Conservation (phyloP, 2,888 invertebrate species). For the Cataglyphis cursor region DNA sequence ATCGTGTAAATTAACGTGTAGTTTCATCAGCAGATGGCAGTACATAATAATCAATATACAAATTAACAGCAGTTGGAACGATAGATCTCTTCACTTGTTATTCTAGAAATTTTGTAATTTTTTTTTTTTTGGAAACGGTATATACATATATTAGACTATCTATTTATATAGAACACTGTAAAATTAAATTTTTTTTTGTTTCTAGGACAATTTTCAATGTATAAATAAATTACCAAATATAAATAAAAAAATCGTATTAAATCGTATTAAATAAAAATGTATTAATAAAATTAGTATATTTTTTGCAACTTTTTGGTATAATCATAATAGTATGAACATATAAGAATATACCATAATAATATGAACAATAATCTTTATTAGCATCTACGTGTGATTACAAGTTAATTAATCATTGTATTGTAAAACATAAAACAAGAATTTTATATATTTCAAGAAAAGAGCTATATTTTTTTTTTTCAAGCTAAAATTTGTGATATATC, state of each 20-base stretch:
- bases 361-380: not conserved
- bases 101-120: not conserved
- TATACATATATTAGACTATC: no score
- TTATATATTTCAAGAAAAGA: not conserved
- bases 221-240: no score
- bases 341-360: not conserved
- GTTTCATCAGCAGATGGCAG: conserved; percentile 14
- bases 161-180: no score
- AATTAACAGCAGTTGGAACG: conserved; percentile 24
- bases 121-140: no score
- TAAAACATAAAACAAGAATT: not conserved
- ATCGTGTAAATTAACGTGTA: not conserved
- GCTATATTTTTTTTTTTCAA: not conserved
- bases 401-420: not conserved
- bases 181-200: not conserved
- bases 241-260: not conserved
- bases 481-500: not conserved
- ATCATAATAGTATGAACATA: not conserved
- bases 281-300: not conserved
- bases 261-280: not conserved
- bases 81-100: not conserved
- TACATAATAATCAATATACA: not conserved
- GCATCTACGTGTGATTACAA: not conserved
- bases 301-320: not conserved
- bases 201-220: not conserved